These are phyloP conservation scores for Vesta saturnalis DNA, from an alignment of 2,888 invertebrate species.

Conservation along the genomic window DNA sequence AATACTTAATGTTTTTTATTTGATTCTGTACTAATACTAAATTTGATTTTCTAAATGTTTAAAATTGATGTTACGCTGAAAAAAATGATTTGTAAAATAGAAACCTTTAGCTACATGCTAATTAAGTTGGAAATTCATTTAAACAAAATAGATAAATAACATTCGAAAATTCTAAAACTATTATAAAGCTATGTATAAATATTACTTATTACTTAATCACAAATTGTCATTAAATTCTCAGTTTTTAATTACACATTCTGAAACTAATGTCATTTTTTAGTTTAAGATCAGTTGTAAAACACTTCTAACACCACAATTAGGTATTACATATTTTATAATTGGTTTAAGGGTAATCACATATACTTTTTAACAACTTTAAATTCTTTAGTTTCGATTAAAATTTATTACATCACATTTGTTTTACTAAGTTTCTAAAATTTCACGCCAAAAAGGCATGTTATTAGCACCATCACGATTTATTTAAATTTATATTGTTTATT, in stretches of 20 bases:
- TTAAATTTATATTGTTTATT: constrained; percentile 23
- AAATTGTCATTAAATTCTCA: constrained; percentile 2
- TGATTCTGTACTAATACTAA: background rate
- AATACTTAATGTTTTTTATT: background rate
- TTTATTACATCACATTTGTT: constrained; percentile 37
- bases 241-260: constrained; percentile 5
- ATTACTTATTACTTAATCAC: constrained; percentile 11
- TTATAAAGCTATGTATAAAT: constrained; percentile 31
- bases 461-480: constrained; percentile 35
- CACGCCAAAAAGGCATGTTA: constrained; percentile 21
- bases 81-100: too few species aligned
- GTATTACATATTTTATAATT: constrained; percentile 26
- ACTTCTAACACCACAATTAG: constrained; percentile 37
- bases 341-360: constrained; percentile 36
- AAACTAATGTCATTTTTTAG: background rate
- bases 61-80: too few species aligned
- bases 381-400: constrained; percentile 30
- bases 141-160: background rate
- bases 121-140: too few species aligned
- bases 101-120: background rate
- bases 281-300: constrained; percentile 24
- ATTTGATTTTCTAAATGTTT: background rate
- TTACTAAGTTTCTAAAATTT: constrained; percentile 30
- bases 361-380: constrained; percentile 33
- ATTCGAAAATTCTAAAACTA: constrained; percentile 9